These are phyloP conservation scores for Phania funesta DNA, from an alignment of 2,888 invertebrate genomes.

Conservation along the genomic window DNA sequence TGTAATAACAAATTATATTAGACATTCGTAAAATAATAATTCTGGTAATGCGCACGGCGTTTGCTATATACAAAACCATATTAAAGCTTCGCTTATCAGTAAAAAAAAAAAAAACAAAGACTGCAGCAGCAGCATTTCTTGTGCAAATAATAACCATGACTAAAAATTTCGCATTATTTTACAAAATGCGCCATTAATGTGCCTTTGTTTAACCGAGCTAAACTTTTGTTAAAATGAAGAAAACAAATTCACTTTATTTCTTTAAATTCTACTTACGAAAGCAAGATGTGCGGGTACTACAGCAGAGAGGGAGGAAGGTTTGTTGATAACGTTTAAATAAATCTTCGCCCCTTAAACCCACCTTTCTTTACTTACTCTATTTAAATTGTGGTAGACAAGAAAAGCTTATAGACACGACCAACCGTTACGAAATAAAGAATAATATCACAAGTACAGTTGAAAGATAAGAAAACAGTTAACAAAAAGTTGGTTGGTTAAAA, in stretches of 20 bases:
- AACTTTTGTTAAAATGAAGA: slow-evolving; percentile 19
- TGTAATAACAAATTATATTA: too few relatives aligned
- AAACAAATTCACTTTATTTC: slow-evolving; percentile 13
- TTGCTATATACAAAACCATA: slow-evolving; percentile 14
- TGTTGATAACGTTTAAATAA: slow-evolving; percentile 26
- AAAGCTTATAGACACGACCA: slow-evolving; percentile 38
- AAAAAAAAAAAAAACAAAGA: slow-evolving; percentile 30
- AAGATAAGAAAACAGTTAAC: slow-evolving; percentile 53
- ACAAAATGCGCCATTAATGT: slow-evolving; percentile 27
- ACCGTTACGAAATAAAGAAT: neutral
- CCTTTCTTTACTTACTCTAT: neutral
- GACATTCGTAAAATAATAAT: too few relatives aligned
- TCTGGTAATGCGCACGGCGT: too few relatives aligned
- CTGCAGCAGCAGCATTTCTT: neutral
- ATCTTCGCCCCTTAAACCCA: neutral
- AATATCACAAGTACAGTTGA: slow-evolving; percentile 43
- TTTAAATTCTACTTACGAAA: slow-evolving; percentile 16
- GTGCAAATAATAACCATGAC: neutral
- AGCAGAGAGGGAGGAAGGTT: neutral
- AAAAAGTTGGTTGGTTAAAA: slow-evolving; percentile 23
- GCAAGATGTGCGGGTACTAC: neutral
- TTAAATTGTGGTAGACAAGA: slow-evolving; percentile 30
- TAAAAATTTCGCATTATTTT: slow-evolving; percentile 49
- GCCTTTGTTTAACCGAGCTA: neutral
- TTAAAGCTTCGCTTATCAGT: slow-evolving; percentile 62